Percentiles rank a stretch among this genome's conserved stretches.
Evolutionary conservation across 2,797 vertebrate species (phyloP).

Genomic region (Mus caroli): DNA sequence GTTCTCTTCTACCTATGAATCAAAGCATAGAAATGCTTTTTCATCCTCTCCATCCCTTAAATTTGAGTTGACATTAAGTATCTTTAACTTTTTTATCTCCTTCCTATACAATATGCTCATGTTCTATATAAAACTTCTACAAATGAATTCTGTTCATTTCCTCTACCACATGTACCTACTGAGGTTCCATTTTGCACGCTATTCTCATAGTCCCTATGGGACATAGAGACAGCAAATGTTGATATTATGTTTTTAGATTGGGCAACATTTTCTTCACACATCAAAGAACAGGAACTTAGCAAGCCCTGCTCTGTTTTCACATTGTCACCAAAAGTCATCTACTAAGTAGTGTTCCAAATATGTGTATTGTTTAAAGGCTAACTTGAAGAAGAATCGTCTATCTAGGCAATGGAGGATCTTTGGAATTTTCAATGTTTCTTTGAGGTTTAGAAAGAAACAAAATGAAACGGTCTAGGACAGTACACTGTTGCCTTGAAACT

Average conservation of each 20-base stretch:
- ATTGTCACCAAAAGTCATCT: conserved; percentile 16
- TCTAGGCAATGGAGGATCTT: neutral
- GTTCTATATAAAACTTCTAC: conserved; percentile 36
- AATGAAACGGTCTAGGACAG: neutral
- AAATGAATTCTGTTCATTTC: conserved; percentile 66
- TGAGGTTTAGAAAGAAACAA: conserved; percentile 48
- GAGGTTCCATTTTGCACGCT: neutral
- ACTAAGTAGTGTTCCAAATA: conserved; percentile 62
- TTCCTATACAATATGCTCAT: conserved; percentile 56
- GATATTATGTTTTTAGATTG: conserved; percentile 42
- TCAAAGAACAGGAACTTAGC: conserved; percentile 26
- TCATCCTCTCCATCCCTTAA: neutral
- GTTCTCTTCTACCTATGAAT: neutral
- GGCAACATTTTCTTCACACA: conserved; percentile 61
- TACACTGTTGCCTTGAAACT: neutral
- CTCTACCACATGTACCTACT: conserved; percentile 35
- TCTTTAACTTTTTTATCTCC: neutral
- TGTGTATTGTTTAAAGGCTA: conserved; percentile 18
- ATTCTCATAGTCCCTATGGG: conserved; percentile 29
- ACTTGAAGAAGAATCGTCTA: neutral
- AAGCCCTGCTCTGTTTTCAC: conserved; percentile 39
- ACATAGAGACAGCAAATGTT: conserved; percentile 51
- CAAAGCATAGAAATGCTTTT: neutral
- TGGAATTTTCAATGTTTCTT: conserved; percentile 4
- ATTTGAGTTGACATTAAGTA: neutral